Evolutionary conservation across 2,113 vertebrate genomes (phyloP).

Genomic region (Channa maculata): DNA sequence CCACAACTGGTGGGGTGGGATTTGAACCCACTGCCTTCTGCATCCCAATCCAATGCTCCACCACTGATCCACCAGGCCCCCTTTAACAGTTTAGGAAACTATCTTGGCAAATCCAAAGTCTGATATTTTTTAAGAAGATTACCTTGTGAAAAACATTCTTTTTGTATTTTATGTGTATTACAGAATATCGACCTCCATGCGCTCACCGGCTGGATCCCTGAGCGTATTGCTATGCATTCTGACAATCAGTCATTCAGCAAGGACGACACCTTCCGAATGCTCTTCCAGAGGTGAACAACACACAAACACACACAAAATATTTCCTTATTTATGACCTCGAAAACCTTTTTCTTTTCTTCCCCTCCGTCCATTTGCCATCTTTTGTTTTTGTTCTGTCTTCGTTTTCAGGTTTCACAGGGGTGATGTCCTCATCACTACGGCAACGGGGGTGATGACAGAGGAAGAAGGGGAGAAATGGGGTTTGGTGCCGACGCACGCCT

Average conservation of each 20-base stretch:
- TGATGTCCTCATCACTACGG: conserved; percentile 95
- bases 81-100: no score
- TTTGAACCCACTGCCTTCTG: no score
- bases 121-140: neutral
- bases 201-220: conserved; percentile 98
- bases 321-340: neutral
- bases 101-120: no score
- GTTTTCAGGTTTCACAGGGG: conserved; percentile 93
- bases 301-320: neutral
- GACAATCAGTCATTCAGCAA: conserved; percentile 97
- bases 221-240: conserved; percentile 99
- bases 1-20: no score
- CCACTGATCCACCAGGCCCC: no score
- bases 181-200: conserved; percentile 99
- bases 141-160: neutral
- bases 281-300: conserved; percentile 90
- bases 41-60: no score
- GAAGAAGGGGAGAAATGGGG: conserved; percentile 97
- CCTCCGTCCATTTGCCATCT: neutral
- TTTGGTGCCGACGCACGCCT: conserved; percentile 97
- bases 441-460: conserved; percentile 97
- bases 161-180: neutral
- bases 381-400: neutral
- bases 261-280: conserved; percentile 96
- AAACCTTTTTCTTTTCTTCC: no score